Evolutionary conservation across 2,888 invertebrate species (phyloP).

Genomic region (Pocota personata): DNA sequence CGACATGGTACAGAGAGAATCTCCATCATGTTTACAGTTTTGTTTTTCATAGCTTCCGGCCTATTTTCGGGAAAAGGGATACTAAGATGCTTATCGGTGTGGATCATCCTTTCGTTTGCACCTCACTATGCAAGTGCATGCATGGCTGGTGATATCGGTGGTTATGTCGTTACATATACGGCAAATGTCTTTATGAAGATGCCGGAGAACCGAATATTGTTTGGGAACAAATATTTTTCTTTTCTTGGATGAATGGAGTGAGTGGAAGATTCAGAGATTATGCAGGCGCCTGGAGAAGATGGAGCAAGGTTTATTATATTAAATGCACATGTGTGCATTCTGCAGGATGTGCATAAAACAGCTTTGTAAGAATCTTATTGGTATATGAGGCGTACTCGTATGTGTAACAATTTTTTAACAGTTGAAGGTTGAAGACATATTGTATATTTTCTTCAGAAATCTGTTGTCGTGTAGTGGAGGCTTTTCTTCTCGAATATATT

Average conservation of each 20-base stretch:
- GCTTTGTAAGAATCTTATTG: no score
- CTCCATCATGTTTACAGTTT: conserved; percentile 28
- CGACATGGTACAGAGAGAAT: conserved; percentile 1
- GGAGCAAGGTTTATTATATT: conserved; percentile 38
- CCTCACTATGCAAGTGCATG: conserved; percentile 10
- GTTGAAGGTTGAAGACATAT: no score
- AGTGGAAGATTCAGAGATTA: not conserved
- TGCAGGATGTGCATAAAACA: conserved; percentile 30
- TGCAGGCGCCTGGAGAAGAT: conserved; percentile 13
- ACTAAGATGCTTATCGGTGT: conserved; percentile 42
- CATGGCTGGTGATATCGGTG: conserved; percentile 21
- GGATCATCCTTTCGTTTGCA: conserved; percentile 51
- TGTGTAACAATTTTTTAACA: no score
- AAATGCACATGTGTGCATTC: conserved; percentile 50
- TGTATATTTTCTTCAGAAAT: no score
- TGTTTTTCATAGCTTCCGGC: conserved; percentile 42
- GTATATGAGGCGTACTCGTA: no score
- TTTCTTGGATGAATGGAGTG: conserved; percentile 14
- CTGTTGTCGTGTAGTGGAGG: no score
- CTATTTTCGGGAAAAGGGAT: conserved; percentile 12
- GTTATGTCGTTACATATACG: conserved; percentile 30
- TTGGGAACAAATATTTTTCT: conserved; percentile 61
- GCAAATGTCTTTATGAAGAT: conserved; percentile 50
- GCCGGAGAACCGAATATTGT: conserved; percentile 31
- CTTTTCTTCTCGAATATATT: no score